phyloP scores from a whole-genome alignment of 2,113 vertebrate genomes.

The Fregata magnificens region DNA sequence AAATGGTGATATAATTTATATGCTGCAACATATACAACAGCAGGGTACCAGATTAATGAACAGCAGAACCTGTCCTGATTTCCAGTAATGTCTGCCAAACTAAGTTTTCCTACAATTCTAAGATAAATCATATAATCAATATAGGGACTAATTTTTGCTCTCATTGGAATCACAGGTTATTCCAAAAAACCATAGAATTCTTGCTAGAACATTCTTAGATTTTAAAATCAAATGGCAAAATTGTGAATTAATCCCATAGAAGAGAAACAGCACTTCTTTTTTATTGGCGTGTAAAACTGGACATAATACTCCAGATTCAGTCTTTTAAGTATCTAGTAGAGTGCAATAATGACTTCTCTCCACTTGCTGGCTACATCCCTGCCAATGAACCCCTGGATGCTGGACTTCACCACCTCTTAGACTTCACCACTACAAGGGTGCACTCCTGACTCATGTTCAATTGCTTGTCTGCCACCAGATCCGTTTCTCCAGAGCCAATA shows the following conservation, averaged over 20 bases:
- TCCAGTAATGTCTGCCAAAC: neutral
- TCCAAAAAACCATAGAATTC: neutral
- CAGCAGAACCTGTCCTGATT: neutral
- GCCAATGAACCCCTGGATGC: too few relatives aligned
- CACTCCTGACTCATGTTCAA: neutral
- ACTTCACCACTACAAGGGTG: neutral
- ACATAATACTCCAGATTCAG: neutral
- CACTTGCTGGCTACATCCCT: neutral
- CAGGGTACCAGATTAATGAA: neutral
- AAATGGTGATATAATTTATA: neutral
- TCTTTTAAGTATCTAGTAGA: neutral
- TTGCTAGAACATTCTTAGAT: neutral
- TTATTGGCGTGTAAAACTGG: neutral
- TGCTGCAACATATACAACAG: neutral
- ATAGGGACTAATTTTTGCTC: neutral
- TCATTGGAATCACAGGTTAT: neutral
- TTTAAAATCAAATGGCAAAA: neutral
- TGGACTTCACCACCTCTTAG: neutral
- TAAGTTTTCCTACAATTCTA: neutral
- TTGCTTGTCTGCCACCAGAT: neutral
- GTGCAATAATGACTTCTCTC: neutral
- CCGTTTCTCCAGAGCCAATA: fast-evolving
- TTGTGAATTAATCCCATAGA: neutral
- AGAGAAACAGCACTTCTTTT: neutral
- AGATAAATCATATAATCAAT: neutral